These are phyloP conservation scores for Papilio machaon DNA, from an alignment of 1,140 invertebrate genomes.

Conservation along the genomic window DNA sequence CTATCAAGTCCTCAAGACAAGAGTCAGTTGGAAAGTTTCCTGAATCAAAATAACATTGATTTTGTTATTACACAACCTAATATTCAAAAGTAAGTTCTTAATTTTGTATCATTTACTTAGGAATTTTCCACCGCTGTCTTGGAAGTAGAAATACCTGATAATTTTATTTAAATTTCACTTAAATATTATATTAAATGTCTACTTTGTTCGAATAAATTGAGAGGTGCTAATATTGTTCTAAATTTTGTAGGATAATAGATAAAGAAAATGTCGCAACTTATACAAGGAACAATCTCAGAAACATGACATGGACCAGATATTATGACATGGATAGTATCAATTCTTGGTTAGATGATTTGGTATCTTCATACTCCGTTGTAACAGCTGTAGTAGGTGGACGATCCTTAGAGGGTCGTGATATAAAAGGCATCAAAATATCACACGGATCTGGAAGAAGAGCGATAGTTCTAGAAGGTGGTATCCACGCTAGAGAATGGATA, in stretches of 20 bases:
- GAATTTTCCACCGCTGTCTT: neutral
- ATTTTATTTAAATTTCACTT: too few species aligned
- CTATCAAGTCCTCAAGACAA: slow-evolving; percentile 62
- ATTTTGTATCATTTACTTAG: neutral
- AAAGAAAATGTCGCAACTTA: slow-evolving; percentile 58
- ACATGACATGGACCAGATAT: slow-evolving; percentile 80
- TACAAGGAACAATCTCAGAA: slow-evolving; percentile 50
- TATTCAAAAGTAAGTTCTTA: slow-evolving; percentile 70
- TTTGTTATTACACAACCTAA: slow-evolving; percentile 58
- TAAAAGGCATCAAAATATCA: slow-evolving; percentile 85
- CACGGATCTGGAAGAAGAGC: slow-evolving; percentile 78
- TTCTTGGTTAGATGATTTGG: slow-evolving; percentile 77
- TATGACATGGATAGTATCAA: slow-evolving; percentile 77
- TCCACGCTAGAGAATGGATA: slow-evolving; percentile 88
- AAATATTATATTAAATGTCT: too few species aligned
- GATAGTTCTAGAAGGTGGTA: slow-evolving; percentile 82
- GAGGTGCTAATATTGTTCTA: neutral
- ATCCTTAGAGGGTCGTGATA: slow-evolving; percentile 83
- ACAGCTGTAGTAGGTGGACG: slow-evolving; percentile 79
- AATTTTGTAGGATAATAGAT: slow-evolving; percentile 60
- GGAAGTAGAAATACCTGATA: neutral
- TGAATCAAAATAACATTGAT: slow-evolving; percentile 53
- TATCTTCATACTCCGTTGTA: slow-evolving; percentile 72
- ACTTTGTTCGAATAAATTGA: too few species aligned
- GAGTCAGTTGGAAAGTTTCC: slow-evolving; percentile 53